Percentiles rank a stretch among this genome's conserved stretches.
Conservation (phyloP, 2,888 invertebrate species). For the Polyploca ridens region DNA sequence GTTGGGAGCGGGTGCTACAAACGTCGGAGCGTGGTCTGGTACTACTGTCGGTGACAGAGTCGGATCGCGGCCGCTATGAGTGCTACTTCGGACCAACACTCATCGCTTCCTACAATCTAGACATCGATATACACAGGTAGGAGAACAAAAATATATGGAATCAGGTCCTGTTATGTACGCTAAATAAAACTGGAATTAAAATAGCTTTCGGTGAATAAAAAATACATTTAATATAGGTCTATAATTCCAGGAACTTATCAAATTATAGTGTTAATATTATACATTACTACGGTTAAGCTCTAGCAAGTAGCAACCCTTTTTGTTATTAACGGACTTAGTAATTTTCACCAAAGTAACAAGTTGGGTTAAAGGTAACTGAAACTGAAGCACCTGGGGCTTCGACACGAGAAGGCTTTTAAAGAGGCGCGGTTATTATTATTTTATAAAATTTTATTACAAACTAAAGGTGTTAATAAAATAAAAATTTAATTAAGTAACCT, state of each 20-base stretch:
- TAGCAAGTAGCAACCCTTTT: not conserved
- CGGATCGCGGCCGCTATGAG: conserved; percentile 85
- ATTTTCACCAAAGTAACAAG: not conserved
- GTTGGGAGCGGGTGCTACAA: conserved; percentile 85
- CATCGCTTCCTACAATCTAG: conserved; percentile 84
- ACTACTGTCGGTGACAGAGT: conserved; percentile 83
- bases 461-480: conserved; percentile 4
- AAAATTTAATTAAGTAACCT: too few relatives aligned
- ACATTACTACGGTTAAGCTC: not conserved
- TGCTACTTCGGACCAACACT: conserved; percentile 84
- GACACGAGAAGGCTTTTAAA: not conserved
- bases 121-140: conserved; percentile 84
- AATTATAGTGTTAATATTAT: not conserved
- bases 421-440: not conserved
- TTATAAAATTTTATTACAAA: not conserved
- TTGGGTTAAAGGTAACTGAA: conserved; percentile 4
- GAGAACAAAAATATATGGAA: not conserved
- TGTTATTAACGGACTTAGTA: not conserved
- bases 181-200: too few relatives aligned
- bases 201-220: too few relatives aligned
- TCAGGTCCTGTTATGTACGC: too few relatives aligned
- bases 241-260: not conserved
- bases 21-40: conserved; percentile 86
- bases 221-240: not conserved
- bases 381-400: not conserved